Base-by-base conservation (phyloP, 2,888 invertebrate genomes). In the Amiota mariae region DNA sequence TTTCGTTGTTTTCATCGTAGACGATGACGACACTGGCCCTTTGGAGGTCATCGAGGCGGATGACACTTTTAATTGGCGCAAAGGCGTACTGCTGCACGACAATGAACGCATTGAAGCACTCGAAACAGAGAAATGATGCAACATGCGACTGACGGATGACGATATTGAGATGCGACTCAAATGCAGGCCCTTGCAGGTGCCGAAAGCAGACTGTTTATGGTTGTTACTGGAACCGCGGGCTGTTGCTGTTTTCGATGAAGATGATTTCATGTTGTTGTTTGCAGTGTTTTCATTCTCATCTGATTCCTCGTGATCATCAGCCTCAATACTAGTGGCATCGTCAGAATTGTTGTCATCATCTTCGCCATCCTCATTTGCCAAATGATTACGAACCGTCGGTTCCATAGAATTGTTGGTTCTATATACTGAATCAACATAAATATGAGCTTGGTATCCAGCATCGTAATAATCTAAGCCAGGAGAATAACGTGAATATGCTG, bases 61-160 rank as follows among this genome's bases (percentile, higher is more conserved):
- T 11, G 76, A 71, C 15, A 71, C 66, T 75, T 85, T 77, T 20
- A 79, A 73, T 18, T 85, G 80, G 4, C 85, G 85, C 18, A 87
- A 74, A 10, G 90, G 89, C 12, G 90, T 90, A 71, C 92, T 93
- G 74, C 91, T 92, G 87, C 92, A 92, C 73, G 93, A 94, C 66
- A 93, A 91, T 0, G 94, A 93, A 54, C 94, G 92, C 54, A 84
- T 75, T 67, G 88, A 88, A 8, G 91, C 91, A 0, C 92, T 91
- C 1, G 93, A 91, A 57, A 92, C 90, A 79, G 91, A 93, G 70
- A 95, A 89, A 81, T 92, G 94, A 85, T 94, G 93, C 82, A 95
- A 93, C 47, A 94, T 93, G 73, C 92, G 93, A 70, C 93, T 91
- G 57, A 94, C 94, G 36, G 94, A 93, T 0, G 92, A 91, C 2